Evolutionary conservation across 2,888 invertebrate species (phyloP).

Genomic region (Lasioglossum villosulum): DNA sequence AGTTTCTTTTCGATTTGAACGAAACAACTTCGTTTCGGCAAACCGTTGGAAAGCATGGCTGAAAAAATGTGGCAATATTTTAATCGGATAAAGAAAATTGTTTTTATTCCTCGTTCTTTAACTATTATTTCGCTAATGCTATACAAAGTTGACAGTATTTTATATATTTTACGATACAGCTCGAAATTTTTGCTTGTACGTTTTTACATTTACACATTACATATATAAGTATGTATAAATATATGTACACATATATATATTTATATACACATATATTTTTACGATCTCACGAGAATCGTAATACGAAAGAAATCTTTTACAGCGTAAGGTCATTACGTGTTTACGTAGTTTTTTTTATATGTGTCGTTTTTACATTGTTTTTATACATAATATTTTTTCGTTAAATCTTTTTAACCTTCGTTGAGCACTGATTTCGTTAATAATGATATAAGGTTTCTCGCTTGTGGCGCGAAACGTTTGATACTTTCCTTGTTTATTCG

Average conservation of each 20-base stretch:
- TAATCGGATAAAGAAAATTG: constrained; percentile 47
- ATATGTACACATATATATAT: constrained; percentile 46
- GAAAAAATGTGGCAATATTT: constrained; percentile 69
- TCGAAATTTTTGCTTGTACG: constrained; percentile 68
- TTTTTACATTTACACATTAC: neutral
- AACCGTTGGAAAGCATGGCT: constrained; percentile 33
- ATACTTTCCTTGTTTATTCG: constrained; percentile 48
- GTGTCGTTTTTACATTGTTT: constrained; percentile 75
- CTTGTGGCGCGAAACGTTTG: constrained; percentile 55
- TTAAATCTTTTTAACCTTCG: constrained; percentile 77
- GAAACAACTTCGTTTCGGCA: neutral
- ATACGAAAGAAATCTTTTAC: constrained; percentile 42
- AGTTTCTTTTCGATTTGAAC: constrained; percentile 13
- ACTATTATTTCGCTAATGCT: constrained; percentile 61
- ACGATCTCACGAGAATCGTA: constrained; percentile 55
- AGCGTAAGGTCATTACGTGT: constrained; percentile 55
- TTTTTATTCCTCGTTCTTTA: constrained; percentile 59
- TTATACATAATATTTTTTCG: constrained; percentile 75
- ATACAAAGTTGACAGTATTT: constrained; percentile 80
- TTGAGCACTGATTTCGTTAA: constrained; percentile 72
- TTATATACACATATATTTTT: constrained; percentile 51
- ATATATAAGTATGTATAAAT: constrained; percentile 19
- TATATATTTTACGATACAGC: constrained; percentile 77
- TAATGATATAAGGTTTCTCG: constrained; percentile 67
- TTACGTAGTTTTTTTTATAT: constrained; percentile 63